These are phyloP conservation scores for Heterohyrax brucei DNA, from an alignment of 2,797 vertebrate species.

Conservation along the genomic window DNA sequence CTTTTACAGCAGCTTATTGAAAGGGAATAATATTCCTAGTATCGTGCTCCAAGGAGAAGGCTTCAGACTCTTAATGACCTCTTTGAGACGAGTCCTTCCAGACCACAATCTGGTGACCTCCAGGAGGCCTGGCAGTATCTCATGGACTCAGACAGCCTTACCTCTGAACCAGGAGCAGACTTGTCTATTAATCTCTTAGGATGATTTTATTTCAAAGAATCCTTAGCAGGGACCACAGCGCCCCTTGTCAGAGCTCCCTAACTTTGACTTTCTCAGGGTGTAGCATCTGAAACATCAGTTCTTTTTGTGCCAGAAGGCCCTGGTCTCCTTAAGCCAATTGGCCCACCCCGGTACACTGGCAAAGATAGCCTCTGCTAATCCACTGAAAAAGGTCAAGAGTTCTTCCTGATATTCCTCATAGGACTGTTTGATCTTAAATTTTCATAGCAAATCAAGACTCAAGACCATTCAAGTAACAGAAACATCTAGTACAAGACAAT, in stretches of 20 bases:
- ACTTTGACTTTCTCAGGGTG: background rate
- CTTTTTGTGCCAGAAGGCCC: background rate
- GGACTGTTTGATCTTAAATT: background rate
- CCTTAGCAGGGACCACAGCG: background rate
- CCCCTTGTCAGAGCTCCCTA: background rate
- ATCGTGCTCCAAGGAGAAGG: background rate
- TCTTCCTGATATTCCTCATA: background rate
- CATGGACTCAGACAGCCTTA: background rate
- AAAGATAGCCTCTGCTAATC: background rate
- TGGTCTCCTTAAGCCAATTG: background rate
- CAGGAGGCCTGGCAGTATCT: background rate
- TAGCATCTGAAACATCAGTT: background rate
- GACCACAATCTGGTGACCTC: background rate
- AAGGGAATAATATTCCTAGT: background rate
- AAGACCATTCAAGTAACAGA: background rate
- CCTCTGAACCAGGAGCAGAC: background rate
- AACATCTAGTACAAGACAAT: background rate
- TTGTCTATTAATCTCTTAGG: background rate
- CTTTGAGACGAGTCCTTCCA: background rate
- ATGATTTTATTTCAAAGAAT: constrained; percentile 16
- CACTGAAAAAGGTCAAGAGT: background rate
- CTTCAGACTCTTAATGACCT: background rate
- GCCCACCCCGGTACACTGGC: background rate
- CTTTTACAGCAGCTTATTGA: background rate
- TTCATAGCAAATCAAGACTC: constrained; percentile 1